These are phyloP conservation scores for Albula glossodonta DNA, from an alignment of 2,113 vertebrate species.

Conservation along the genomic window DNA sequence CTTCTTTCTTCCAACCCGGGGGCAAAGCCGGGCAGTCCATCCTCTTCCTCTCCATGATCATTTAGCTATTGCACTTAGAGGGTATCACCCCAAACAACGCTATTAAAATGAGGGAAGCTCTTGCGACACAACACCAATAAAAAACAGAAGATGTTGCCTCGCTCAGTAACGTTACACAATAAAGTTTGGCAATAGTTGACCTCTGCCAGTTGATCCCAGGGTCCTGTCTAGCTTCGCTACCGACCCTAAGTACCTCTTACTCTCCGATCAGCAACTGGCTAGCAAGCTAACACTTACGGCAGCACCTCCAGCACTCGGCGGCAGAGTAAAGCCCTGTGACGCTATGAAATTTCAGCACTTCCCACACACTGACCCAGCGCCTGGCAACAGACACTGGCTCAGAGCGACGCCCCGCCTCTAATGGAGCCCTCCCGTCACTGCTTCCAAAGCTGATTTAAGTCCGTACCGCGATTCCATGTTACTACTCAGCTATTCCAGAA, in stretches of 20 bases:
- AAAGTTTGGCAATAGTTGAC: slow-evolving; percentile 20
- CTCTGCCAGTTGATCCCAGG: background rate
- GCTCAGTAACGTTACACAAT: background rate
- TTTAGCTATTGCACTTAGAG: slow-evolving; percentile 29
- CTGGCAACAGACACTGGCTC: slow-evolving; percentile 48
- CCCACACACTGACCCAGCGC: slow-evolving; percentile 55
- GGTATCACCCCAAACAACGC: background rate
- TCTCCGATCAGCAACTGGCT: background rate
- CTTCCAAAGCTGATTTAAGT: slow-evolving; percentile 21
- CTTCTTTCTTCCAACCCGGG: slow-evolving; percentile 84
- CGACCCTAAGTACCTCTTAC: slow-evolving; percentile 1
- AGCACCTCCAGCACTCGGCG: slow-evolving; percentile 27
- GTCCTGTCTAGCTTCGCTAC: background rate
- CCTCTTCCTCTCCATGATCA: slow-evolving; percentile 76
- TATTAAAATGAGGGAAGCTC: background rate
- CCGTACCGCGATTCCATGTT: background rate
- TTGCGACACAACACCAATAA: background rate
- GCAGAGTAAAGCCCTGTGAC: slow-evolving; percentile 44
- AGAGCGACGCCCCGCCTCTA: slow-evolving; percentile 18
- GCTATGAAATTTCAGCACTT: slow-evolving; percentile 52
- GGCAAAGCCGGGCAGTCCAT: slow-evolving; percentile 80
- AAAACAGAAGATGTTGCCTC: slow-evolving; percentile 3
- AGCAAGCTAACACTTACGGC: background rate
- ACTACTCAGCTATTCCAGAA: background rate
- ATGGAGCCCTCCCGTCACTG: slow-evolving; percentile 36